phyloP scores from a whole-genome alignment of 2,888 invertebrate species.

The Ophion ellenae region DNA sequence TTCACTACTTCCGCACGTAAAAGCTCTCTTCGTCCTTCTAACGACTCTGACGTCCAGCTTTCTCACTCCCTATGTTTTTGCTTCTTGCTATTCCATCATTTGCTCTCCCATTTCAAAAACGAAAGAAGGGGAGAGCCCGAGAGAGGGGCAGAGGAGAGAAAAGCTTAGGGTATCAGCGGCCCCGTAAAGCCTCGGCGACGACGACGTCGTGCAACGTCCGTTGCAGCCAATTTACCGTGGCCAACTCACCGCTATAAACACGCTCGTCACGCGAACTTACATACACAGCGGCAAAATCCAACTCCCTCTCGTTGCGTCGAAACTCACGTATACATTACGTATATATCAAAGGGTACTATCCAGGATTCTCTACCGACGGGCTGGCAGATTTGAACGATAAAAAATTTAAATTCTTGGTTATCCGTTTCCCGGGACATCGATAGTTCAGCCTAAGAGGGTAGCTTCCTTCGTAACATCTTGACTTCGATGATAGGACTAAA shows the following conservation, averaged over 20 bases:
- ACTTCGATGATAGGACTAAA: not conserved
- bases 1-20: constrained; percentile 50
- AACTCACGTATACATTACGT: constrained; percentile 14
- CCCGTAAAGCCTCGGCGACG: constrained; percentile 32
- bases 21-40: constrained; percentile 43
- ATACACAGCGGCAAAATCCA: constrained; percentile 36
- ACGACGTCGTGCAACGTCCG: constrained; percentile 49
- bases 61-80: constrained; percentile 23
- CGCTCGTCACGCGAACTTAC: constrained; percentile 62
- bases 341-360: not conserved
- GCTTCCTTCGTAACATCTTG: not conserved
- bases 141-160: constrained; percentile 4
- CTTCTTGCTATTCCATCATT: constrained; percentile 24
- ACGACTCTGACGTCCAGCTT: constrained; percentile 10
- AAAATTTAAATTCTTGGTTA: not conserved
- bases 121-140: not conserved
- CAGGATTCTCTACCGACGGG: not conserved
- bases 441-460: not conserved
- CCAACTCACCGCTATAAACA: constrained; percentile 27
- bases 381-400: not conserved
- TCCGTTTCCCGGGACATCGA: not conserved
- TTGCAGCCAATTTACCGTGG: constrained; percentile 60
- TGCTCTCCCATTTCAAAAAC: not conserved
- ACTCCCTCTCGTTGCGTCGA: constrained; percentile 27
- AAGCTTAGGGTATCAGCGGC: constrained; percentile 42